Base-by-base conservation (phyloP, 2,797 vertebrate species). In the Sandelia bainsii region DNA sequence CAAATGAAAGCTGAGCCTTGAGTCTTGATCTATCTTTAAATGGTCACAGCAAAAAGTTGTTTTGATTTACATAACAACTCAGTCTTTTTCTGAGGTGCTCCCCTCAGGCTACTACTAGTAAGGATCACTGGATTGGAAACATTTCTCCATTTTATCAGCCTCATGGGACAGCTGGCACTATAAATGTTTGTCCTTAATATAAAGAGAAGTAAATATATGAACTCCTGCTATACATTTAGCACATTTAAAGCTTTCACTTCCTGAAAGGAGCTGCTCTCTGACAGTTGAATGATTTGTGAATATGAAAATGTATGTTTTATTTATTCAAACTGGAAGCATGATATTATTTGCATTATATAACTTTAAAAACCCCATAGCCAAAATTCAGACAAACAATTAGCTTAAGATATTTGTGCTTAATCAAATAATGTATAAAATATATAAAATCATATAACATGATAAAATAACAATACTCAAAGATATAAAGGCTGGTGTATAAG, bases 231-330 rank as follows among this genome's bases (percentile, higher is more conserved):
- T 40, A 23, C 2, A 68, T 70, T 80, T 79, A 84, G 76, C 79
- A 83, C 69, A 75, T 77, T 53, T 52, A 49, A 78, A 61, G 34
- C 50, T 71, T 69, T 81, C 23, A 39, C 14, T 64, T 61, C 22
- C 40, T 65, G 27, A 54, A 63, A 37, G 61, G 5, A 72, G 67
- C 76, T 56, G 75, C 51, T 75, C 22, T 62, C 54, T 73, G 45
- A 67, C 57, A 50, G 6, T 19, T 64, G 42, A 69, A 65, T 57
- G 58, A 34, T 45, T 54, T 16, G 56, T 49, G 51, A 74, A 75
- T 75, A 42, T 80, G 19, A 61, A 57, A 62, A 58, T 27, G 22
- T 62, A 17, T 61, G 3, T 59, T 75, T 77, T 74, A 49, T 69
- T 25, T 69, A 75, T 65, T 62, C 51, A 46, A 16, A 46, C 52